A percentile compares a stretch with the other conserved stretches of the same genome.
Evolutionary conservation across 2,113 vertebrate genomes (phyloP).

Genomic region (Artemisiospiza belli): DNA sequence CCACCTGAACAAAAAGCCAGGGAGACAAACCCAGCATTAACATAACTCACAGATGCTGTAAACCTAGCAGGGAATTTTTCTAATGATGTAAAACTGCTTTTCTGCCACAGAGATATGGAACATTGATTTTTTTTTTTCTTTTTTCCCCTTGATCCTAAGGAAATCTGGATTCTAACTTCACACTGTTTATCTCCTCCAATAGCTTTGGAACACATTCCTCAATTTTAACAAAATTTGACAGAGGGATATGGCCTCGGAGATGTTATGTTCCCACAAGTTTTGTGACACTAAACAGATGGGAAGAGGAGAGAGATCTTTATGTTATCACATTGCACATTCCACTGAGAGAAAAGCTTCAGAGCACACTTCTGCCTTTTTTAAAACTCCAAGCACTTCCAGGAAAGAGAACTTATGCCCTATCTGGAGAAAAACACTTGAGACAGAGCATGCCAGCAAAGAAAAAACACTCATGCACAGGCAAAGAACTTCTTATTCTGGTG

Average conservation of each 20-base stretch:
- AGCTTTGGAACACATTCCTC: background rate
- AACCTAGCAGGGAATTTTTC: background rate
- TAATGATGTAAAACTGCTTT: background rate
- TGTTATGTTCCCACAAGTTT: background rate
- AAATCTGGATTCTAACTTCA: background rate
- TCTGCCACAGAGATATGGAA: background rate
- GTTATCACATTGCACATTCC: background rate
- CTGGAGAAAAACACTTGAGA: background rate
- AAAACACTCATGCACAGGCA: background rate
- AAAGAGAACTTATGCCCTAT: background rate
- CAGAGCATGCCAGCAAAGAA: background rate
- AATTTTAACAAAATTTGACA: conserved; percentile 4
- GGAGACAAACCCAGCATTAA: background rate
- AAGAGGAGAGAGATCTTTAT: conserved; percentile 15
- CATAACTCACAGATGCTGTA: background rate
- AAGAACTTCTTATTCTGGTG: background rate
- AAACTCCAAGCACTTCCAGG: background rate
- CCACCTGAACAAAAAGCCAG: background rate
- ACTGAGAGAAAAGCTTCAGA: background rate
- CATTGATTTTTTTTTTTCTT: background rate
- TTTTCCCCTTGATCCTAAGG: background rate
- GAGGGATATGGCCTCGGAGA: background rate
- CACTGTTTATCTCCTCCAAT: background rate
- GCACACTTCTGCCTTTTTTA: background rate
- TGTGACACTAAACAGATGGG: conserved; percentile 42